Conservation (phyloP, 2,113 vertebrate genomes). For the Dicrurus megarhynchus region DNA sequence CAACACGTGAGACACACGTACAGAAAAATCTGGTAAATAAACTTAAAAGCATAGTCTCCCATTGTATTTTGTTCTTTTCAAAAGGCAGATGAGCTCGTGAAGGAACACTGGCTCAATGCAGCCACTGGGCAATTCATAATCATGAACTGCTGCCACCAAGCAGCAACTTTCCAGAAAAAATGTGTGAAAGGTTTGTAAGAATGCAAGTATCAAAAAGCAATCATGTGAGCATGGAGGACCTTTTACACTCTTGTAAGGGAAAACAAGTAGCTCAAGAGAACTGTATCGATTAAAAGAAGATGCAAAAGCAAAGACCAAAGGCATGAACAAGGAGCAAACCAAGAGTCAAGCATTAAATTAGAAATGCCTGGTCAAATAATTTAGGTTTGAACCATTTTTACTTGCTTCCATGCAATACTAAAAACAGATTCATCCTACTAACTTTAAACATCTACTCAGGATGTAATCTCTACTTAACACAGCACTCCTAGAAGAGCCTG, state of each 20-base stretch:
- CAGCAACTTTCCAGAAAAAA: not conserved
- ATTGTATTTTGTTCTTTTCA: not conserved
- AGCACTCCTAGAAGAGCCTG: not conserved
- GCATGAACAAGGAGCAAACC: not conserved
- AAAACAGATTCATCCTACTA: not conserved
- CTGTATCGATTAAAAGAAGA: not conserved
- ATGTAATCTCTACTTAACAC: fast-evolving
- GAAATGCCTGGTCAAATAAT: not conserved
- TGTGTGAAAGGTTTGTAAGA: not conserved
- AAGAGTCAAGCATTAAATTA: not conserved
- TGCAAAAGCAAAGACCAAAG: not conserved
- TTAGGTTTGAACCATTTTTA: not conserved
- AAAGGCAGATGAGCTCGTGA: not conserved
- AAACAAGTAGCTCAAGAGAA: not conserved
- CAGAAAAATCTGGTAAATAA: not conserved
- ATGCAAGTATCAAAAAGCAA: not conserved
- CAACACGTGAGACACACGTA: fast-evolving
- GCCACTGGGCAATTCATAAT: not conserved
- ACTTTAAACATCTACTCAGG: not conserved
- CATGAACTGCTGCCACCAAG: not conserved
- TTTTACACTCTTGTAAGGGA: not conserved
- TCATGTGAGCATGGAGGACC: not conserved
- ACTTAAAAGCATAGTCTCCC: not conserved
- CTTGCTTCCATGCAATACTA: not conserved
- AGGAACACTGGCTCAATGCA: not conserved